Evolutionary conservation across 1,140 invertebrate species (phyloP).

Genomic region (Lordiphosa stackelbergi): DNA sequence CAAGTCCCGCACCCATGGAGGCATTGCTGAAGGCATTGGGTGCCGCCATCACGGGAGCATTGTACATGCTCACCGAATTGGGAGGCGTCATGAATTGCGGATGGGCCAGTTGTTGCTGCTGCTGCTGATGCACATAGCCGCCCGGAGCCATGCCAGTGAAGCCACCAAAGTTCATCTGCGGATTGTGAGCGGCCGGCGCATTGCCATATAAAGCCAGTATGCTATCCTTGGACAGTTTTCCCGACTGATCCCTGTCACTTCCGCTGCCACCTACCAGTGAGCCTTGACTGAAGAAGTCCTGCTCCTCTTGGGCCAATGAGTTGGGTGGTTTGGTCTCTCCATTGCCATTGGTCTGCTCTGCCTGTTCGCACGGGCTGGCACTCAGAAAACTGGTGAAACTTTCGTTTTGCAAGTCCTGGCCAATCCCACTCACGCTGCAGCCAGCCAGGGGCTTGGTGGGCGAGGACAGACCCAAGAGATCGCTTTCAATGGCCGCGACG

Average conservation of each 20-base stretch:
- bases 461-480: slow-evolving; percentile 78
- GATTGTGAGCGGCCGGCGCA: slow-evolving; percentile 77
- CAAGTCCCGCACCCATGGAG: slow-evolving; percentile 51
- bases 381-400: slow-evolving; percentile 88
- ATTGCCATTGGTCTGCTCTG: slow-evolving; percentile 65
- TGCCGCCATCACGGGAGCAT: slow-evolving; percentile 74
- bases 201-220: slow-evolving; percentile 93
- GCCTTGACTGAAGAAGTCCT: slow-evolving; percentile 92
- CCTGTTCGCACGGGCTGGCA: slow-evolving; percentile 78
- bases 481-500: slow-evolving; percentile 68
- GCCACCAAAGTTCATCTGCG: slow-evolving; percentile 58
- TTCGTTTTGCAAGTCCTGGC: slow-evolving; percentile 83
- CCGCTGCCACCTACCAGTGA: slow-evolving; percentile 78
- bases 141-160: slow-evolving; percentile 71
- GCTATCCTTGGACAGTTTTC: slow-evolving; percentile 94
- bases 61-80: slow-evolving; percentile 76
- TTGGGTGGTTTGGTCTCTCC: slow-evolving; percentile 54
- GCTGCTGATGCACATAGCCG: slow-evolving; percentile 58
- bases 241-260: slow-evolving; percentile 83
- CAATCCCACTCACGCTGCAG: slow-evolving; percentile 21
- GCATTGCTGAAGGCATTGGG: slow-evolving; percentile 71
- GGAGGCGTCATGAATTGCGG: slow-evolving; percentile 76
- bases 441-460: slow-evolving; percentile 72
- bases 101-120: slow-evolving; percentile 55
- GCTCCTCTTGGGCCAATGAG: slow-evolving; percentile 87